phyloP scores from a whole-genome alignment of 2,888 invertebrate genomes.

The Dastarcus helophoroides region DNA sequence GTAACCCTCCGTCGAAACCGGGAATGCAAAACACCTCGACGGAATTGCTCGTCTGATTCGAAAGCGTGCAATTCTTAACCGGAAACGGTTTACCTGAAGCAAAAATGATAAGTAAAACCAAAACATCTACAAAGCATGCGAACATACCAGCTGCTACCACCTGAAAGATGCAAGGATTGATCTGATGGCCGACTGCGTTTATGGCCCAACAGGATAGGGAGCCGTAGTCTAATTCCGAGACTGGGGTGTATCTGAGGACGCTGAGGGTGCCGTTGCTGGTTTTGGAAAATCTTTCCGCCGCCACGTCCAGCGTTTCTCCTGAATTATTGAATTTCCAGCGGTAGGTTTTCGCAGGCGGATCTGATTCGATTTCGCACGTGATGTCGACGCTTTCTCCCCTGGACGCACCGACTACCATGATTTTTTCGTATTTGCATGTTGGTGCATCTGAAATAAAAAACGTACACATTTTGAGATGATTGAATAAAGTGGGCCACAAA shows the following conservation, averaged over 20 bases:
- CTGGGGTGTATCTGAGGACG: conserved; percentile 51
- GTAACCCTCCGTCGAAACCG: conserved; percentile 82
- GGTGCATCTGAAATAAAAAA: conserved; percentile 57
- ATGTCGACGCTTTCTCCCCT: conserved; percentile 78
- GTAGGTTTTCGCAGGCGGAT: conserved; percentile 81
- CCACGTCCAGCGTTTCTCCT: conserved; percentile 76
- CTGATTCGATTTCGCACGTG: conserved; percentile 81
- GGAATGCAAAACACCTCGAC: conserved; percentile 67
- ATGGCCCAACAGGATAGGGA: conserved; percentile 77
- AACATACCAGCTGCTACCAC: conserved; percentile 75
- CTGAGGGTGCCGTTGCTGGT: conserved; percentile 63
- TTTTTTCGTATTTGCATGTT: conserved; percentile 64
- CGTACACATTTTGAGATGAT: too few relatives aligned
- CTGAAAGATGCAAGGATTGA: conserved; percentile 77
- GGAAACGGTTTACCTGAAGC: conserved; percentile 69
- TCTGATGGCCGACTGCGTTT: conserved; percentile 73
- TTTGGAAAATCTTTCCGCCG: conserved; percentile 60
- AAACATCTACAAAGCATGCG: neutral
- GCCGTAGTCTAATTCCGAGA: conserved; percentile 69
- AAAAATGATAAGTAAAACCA: conserved; percentile 1
- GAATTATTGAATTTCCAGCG: conserved; percentile 94
- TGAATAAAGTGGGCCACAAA: too few relatives aligned
- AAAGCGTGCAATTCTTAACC: conserved; percentile 73
- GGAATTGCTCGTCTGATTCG: conserved; percentile 74
- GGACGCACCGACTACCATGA: conserved; percentile 78